Conservation (phyloP, 2,113 vertebrate species). For the Myanophis thanlyinensis region DNA sequence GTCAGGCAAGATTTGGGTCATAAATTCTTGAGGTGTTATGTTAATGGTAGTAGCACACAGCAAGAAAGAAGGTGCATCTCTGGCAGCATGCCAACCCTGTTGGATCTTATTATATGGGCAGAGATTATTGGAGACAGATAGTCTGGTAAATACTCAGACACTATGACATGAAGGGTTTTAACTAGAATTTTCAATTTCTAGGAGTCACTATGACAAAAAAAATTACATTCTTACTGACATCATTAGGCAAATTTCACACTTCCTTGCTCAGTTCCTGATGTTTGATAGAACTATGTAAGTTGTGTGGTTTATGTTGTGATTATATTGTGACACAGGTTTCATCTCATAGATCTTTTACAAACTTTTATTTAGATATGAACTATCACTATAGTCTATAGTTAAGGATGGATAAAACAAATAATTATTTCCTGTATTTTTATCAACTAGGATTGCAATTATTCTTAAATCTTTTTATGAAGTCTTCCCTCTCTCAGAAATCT, state of each 20-base stretch:
- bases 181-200: not conserved
- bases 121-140: not conserved
- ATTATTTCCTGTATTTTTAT: not conserved
- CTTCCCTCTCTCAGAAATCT: not conserved
- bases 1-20: not conserved
- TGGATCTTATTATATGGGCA: not conserved
- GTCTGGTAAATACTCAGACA: not conserved
- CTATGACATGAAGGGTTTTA: not conserved
- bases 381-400: not conserved
- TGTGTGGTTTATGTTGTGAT: not conserved
- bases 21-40: not conserved
- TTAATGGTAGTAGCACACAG: not conserved
- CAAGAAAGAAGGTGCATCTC: not conserved
- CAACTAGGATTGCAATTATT: not conserved
- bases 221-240: not conserved
- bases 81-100: not conserved
- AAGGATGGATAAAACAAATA: not conserved
- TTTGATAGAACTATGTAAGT: not conserved
- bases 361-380: not conserved
- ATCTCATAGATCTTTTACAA: not conserved
- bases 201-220: not conserved
- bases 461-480: not conserved
- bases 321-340: not conserved
- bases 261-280: not conserved
- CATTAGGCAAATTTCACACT: not conserved